Evolutionary conservation across 2,113 vertebrate genomes (phyloP), one percentile per base, ranked within the genome.

Genomic region (Gopherus evgoodei): DNA sequence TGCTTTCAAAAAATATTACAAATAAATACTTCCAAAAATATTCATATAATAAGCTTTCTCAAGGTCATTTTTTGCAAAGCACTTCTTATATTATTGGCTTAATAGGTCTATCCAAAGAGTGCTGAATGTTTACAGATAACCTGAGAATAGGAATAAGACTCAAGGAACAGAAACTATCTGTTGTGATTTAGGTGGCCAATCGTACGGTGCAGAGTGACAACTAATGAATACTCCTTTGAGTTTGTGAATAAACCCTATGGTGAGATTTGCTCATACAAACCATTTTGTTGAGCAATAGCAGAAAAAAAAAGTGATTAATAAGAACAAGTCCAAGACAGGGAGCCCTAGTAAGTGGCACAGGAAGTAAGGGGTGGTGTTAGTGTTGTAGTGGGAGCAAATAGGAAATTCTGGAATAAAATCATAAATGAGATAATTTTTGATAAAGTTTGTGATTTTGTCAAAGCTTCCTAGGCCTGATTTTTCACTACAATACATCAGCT

Each of bases 401-500:
- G 88, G 62, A 95, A 84, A 89, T 75, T 17, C 89, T 91, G 81
- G 78, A 89, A 96, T 91, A 92, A 6, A 92, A 81, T 94, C 5
- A 90, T 79, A 83, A 92, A 72, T 29, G 16, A 13, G 56, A 84
- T 10, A 75, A 83, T 78, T 92, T 83, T 93, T 93, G 94, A 90
- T 83, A 83, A 75, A 88, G 25, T 84, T 91, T 95, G 83, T 78
- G 53, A 89, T 95, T 91, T 85, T 86, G 87, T 78, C 80, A 90
- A 96, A 84, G 17, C 8, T 91, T 81, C 49, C 2, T 4, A 86
- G 87, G 95, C 65, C 22, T 2, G 59, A 22, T 29, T 88, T 44
- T 86, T 88, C 2, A 2, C 81, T 79, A 82, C 53, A 35, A 72
- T 84, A 82, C 35, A n/a, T 22, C 53, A 54, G 22, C 42, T 56